Percentiles rank a stretch among this genome's conserved stretches.
Evolutionary conservation across 2,797 vertebrate species (phyloP).

Genomic region (Cyprinodon diabolis): DNA sequence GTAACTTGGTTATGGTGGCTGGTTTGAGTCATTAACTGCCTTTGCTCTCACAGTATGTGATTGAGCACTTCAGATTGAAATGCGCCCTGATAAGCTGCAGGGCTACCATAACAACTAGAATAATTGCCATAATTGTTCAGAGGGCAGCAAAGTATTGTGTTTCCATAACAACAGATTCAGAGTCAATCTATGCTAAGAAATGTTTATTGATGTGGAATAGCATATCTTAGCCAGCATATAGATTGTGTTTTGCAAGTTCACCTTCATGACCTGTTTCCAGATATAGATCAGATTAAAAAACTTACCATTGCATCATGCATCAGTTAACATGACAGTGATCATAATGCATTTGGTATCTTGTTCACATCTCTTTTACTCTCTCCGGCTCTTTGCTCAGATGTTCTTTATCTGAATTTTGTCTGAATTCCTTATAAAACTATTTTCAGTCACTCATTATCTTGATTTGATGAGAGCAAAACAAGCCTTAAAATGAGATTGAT

Average conservation of each 20-base stretch:
- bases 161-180: slow-evolving; percentile 28
- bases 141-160: slow-evolving; percentile 21
- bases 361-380: background rate
- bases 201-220: background rate
- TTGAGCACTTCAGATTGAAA: slow-evolving; percentile 29
- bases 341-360: background rate
- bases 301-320: background rate
- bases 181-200: slow-evolving; percentile 27
- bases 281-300: background rate
- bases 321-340: background rate
- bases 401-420: background rate
- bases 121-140: slow-evolving; percentile 45
- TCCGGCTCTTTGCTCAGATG: background rate
- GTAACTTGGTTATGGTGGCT: slow-evolving; percentile 19
- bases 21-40: slow-evolving; percentile 16
- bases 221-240: background rate
- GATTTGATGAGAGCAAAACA: background rate
- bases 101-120: slow-evolving; percentile 19
- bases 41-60: slow-evolving; percentile 14
- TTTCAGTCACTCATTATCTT: background rate
- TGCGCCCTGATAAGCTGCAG: slow-evolving; percentile 10
- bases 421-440: background rate
- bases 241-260: background rate
- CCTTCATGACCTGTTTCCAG: background rate
- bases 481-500: background rate